Conservation (phyloP, 2,888 invertebrate genomes). For the Elgonia sp. region DNA sequence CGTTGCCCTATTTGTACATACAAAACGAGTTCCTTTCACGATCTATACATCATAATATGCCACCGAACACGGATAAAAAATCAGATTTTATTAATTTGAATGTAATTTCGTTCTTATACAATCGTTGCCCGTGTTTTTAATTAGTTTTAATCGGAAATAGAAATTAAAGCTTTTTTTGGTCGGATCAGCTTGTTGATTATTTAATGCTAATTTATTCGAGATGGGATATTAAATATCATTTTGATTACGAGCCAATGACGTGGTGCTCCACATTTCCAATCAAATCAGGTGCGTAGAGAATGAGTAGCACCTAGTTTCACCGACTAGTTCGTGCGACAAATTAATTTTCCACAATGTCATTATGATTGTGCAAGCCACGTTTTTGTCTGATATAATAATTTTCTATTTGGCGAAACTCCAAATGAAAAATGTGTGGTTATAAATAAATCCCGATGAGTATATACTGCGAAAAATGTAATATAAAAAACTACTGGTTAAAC, state of each 20-base stretch:
- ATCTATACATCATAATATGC: constrained; percentile 16
- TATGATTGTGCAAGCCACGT: constrained; percentile 54
- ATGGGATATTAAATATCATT: constrained; percentile 43
- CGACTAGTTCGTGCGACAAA: constrained; percentile 59
- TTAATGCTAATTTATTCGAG: constrained; percentile 44
- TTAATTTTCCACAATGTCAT: constrained; percentile 57
- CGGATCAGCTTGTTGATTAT: not conserved
- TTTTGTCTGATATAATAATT: constrained; percentile 66
- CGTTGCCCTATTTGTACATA: not conserved
- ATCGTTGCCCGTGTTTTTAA: not conserved
- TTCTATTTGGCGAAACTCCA: constrained; percentile 65
- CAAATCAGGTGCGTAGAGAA: constrained; percentile 53
- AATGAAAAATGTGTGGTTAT: not conserved
- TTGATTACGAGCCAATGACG: constrained; percentile 41
- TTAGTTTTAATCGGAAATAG: constrained; percentile 7
- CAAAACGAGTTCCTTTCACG: constrained; percentile 1
- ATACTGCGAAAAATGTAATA: no score
- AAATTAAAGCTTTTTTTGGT: constrained; percentile 14
- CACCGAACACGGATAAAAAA: not conserved
- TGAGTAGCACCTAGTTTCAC: constrained; percentile 47
- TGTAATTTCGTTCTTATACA: constrained; percentile 3
- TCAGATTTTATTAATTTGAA: constrained; percentile 2
- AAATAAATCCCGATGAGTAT: no score
- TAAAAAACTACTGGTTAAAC: no score
- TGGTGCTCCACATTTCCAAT: constrained; percentile 48